Base-by-base conservation (phyloP, 2,888 invertebrate genomes). In the Apamea epomidion region DNA sequence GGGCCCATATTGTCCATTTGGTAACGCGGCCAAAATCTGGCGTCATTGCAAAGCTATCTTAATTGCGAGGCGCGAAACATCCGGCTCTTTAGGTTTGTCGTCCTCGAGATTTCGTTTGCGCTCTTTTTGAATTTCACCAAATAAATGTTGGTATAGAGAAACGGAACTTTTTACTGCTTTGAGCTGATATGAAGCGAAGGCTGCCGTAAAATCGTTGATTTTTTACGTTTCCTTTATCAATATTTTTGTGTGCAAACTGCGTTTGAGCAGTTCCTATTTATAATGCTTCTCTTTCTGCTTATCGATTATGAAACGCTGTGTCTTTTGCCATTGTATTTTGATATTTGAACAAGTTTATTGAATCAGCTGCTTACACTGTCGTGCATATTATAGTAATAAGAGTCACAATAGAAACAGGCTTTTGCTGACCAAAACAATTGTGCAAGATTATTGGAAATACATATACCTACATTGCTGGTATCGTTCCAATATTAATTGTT, bases 1-100 rank as follows among this genome's bases (percentile, higher is more conserved):
- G 83, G 51, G 51, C 80, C 80, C 74, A 82, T 80, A 85, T 87
- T 87, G 84, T 81, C 81, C 86, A 88, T 89, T 90, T 85, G 80
- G 81, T 78, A 84, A 87, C 72, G 78, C 76, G 73, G 74, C 77
- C 73, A 72, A 88, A 89, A 90, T 90, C 86, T 88, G 89, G 85
- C 76, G 79, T 76, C 82, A 85, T 88, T 89, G 83, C 83, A 89
- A 83, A 89, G 91, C 91, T 93, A 93, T 93, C 93, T 93, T 92
- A 90, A 92, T 90, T 88, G 85, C 88, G 88, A 85, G 81, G 90
- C 87, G 88, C 86, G 86, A 85, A 89, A 88, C 91, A 91, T 93
- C 93, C 93, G 93, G 90, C 86, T 88, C 87, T 90, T 90, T 88
- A 85, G 88, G 84, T 87, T 87, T 86, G 88, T 88, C 84, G 80